phyloP scores from a whole-genome alignment of 2,888 invertebrate species.

The Andrena bicolor region DNA sequence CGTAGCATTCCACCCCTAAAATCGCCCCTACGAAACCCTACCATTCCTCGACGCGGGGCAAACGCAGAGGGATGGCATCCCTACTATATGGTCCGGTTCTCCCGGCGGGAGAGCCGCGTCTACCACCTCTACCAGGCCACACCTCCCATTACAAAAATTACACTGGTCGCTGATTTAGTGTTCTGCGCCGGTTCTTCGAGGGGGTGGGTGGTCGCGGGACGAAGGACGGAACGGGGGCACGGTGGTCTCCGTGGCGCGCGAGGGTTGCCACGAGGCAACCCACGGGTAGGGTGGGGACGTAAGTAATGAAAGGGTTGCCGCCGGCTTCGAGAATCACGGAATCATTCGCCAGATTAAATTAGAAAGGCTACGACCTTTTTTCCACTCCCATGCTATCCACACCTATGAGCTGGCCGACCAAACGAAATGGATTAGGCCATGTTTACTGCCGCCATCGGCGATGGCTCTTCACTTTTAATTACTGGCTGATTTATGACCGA shows the following conservation, averaged over 20 bases:
- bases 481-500: constrained; percentile 77
- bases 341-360: constrained; percentile 85
- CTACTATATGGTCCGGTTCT: constrained; percentile 64
- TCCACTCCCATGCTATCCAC: constrained; percentile 63
- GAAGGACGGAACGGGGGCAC: constrained; percentile 45
- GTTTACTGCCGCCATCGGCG: constrained; percentile 72
- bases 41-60: constrained; percentile 65
- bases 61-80: constrained; percentile 74
- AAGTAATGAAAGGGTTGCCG: constrained; percentile 85
- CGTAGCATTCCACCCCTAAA: constrained; percentile 69
- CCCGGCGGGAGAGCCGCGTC: constrained; percentile 64
- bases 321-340: constrained; percentile 84
- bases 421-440: constrained; percentile 80
- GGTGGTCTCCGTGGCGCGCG: constrained; percentile 53
- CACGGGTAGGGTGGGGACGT: constrained; percentile 75
- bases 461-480: constrained; percentile 79
- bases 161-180: constrained; percentile 85
- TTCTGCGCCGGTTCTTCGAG: constrained; percentile 80
- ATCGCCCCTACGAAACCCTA: constrained; percentile 65
- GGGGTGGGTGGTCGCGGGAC: constrained; percentile 55
- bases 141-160: constrained; percentile 86
- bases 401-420: constrained; percentile 63
- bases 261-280: constrained; percentile 40
- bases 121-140: constrained; percentile 82
- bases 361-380: constrained; percentile 83